A percentile compares a stretch with the other conserved stretches of the same genome.
These are phyloP conservation scores for Drosophila santomea DNA, from an alignment of 1,140 invertebrate species.

Conservation along the genomic window DNA sequence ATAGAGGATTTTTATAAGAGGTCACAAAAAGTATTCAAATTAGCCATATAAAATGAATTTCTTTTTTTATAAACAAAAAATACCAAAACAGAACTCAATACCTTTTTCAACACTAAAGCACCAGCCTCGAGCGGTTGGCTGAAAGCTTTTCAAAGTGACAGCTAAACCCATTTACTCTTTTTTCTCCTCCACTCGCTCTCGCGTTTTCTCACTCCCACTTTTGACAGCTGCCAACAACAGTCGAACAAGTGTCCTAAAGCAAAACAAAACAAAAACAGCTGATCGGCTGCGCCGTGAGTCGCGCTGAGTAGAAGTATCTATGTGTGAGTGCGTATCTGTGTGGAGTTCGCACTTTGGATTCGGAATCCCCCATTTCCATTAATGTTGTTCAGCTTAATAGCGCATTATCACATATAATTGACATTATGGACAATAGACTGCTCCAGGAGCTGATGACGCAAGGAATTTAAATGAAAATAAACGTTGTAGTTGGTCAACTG, in stretches of 20 bases:
- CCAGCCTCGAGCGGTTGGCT: conserved; percentile 18
- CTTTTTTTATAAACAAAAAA: background rate
- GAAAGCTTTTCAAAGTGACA: conserved; percentile 16
- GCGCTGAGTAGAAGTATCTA: conserved; percentile 1
- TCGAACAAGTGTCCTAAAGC: conserved; percentile 71
- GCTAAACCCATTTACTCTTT: background rate
- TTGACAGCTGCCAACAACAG: conserved; percentile 31
- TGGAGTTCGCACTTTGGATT: conserved; percentile 3
- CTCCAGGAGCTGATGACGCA: conserved; percentile 31
- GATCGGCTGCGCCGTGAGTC: conserved; percentile 20
- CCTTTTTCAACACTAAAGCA: background rate
- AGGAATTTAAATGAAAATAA: conserved; percentile 20
- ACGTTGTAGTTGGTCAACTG: conserved; percentile 13
- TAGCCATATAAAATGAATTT: background rate
- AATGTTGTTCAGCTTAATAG: conserved; percentile 7
- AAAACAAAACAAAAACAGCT: conserved; percentile 79
- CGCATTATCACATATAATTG: conserved; percentile 43
- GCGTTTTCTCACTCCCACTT: background rate
- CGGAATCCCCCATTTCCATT: background rate
- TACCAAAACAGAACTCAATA: background rate
- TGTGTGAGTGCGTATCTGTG: conserved; percentile 11
- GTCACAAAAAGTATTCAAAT: background rate
- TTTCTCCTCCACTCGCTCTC: background rate
- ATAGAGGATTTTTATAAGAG: no score
- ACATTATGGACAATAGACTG: conserved; percentile 47